phyloP scores from a whole-genome alignment of 2,888 invertebrate genomes.

The Spisula subtruncata region DNA sequence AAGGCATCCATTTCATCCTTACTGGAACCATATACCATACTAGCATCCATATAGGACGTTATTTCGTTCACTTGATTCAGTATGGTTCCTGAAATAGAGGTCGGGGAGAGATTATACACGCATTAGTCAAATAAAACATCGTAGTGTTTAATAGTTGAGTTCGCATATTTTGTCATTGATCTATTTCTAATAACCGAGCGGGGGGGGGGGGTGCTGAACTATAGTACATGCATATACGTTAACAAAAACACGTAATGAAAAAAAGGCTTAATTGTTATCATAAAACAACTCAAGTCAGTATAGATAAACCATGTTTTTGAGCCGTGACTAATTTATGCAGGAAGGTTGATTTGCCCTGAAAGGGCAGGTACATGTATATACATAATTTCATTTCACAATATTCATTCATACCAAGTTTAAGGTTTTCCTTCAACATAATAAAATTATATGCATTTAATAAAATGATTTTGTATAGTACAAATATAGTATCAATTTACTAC shows the following conservation, averaged over 20 bases:
- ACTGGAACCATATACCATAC: constrained; percentile 87
- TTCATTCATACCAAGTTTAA: no score
- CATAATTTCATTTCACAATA: no score
- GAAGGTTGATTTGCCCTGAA: no score
- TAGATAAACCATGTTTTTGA: no score
- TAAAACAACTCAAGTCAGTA: background rate
- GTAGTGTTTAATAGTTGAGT: background rate
- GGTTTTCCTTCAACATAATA: no score
- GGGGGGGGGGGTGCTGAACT: no score
- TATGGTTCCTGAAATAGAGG: constrained; percentile 83
- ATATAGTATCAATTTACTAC: no score
- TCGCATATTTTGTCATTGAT: background rate
- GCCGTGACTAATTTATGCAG: no score
- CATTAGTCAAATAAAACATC: background rate
- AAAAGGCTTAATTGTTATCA: background rate
- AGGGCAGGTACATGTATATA: no score
- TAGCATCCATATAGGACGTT: constrained; percentile 94
- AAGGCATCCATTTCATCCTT: constrained; percentile 69
- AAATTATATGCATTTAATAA: no score
- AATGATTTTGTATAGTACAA: no score
- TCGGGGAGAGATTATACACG: background rate
- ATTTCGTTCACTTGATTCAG: constrained; percentile 94
- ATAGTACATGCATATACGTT: background rate
- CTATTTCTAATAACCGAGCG: no score
- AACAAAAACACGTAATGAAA: background rate